phyloP scores from a whole-genome alignment of 2,888 invertebrate genomes.

The Zhuqinia jingwanae region DNA sequence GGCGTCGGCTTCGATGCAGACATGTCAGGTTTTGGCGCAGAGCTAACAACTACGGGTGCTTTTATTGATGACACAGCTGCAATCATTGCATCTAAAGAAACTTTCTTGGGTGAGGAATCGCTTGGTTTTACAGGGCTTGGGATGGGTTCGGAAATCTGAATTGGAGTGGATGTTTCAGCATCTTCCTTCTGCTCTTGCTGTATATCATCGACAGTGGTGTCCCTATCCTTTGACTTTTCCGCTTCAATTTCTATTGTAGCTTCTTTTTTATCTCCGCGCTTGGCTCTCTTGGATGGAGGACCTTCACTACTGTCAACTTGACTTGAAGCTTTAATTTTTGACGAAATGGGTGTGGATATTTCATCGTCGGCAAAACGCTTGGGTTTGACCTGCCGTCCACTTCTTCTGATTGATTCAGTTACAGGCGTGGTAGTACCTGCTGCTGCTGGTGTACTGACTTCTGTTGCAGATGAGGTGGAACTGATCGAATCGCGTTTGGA shows the following conservation, averaged over 20 bases:
- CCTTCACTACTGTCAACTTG: conserved; percentile 66
- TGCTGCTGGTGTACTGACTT: conserved; percentile 67
- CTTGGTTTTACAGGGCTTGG: too few relatives aligned
- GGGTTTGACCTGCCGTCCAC: conserved; percentile 89
- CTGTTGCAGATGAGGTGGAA: conserved; percentile 51
- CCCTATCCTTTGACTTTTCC: too few relatives aligned
- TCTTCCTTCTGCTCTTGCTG: too few relatives aligned
- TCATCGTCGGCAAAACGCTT: conserved; percentile 81
- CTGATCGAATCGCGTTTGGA: conserved; percentile 75
- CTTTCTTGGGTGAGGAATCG: background rate
- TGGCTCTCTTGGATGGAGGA: conserved; percentile 67
- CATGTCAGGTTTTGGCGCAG: background rate
- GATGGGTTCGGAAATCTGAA: too few relatives aligned
- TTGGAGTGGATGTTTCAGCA: too few relatives aligned
- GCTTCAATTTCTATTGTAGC: too few relatives aligned
- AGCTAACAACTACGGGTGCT: background rate
- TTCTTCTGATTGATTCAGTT: conserved; percentile 85
- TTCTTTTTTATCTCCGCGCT: conserved; percentile 50
- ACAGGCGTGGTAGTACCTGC: conserved; percentile 79
- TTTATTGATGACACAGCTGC: background rate
- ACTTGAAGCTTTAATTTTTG: conserved; percentile 51
- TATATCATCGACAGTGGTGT: too few relatives aligned
- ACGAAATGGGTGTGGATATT: conserved; percentile 72
- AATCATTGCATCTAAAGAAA: background rate
- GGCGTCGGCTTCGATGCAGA: background rate